These are phyloP conservation scores for Narcine bancroftii DNA, from an alignment of 2,113 vertebrate genomes.

Conservation along the genomic window DNA sequence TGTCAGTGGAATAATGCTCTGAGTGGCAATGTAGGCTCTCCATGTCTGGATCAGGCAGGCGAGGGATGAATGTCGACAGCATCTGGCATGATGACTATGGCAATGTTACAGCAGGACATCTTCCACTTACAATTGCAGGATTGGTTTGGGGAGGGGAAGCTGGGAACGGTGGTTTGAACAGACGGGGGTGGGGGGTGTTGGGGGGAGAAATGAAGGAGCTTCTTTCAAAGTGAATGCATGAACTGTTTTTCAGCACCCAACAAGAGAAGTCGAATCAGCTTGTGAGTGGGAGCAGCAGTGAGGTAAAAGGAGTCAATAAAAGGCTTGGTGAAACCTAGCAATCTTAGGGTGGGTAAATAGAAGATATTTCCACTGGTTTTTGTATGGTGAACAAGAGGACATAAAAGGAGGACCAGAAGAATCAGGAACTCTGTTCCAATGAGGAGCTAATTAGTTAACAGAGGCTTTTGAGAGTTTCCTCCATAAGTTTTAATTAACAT, in stretches of 20 bases:
- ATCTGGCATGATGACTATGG: background rate
- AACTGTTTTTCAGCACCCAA: background rate
- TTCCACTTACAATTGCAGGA: background rate
- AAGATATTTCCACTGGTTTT: background rate
- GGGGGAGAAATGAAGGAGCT: background rate
- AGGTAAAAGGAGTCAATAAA: background rate
- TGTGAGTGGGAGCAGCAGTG: background rate
- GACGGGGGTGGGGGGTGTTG: background rate
- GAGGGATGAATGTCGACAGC: no score
- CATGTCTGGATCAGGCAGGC: no score
- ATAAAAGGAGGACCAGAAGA: background rate
- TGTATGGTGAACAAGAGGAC: background rate
- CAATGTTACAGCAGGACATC: background rate
- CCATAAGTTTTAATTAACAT: background rate
- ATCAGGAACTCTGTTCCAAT: background rate
- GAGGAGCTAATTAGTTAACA: background rate
- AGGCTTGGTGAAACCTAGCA: background rate
- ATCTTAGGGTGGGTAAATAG: background rate
- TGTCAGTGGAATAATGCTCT: no score
- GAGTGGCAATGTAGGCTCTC: no score
- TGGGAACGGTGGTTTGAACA: background rate
- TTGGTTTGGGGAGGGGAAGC: background rate
- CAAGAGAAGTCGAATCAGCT: background rate
- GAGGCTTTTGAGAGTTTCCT: background rate
- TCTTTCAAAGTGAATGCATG: background rate